Percentiles rank a stretch among this genome's conserved stretches.
Evolutionary conservation across 2,888 invertebrate genomes (phyloP).

Genomic region (Cremastobaeus sp.): DNA sequence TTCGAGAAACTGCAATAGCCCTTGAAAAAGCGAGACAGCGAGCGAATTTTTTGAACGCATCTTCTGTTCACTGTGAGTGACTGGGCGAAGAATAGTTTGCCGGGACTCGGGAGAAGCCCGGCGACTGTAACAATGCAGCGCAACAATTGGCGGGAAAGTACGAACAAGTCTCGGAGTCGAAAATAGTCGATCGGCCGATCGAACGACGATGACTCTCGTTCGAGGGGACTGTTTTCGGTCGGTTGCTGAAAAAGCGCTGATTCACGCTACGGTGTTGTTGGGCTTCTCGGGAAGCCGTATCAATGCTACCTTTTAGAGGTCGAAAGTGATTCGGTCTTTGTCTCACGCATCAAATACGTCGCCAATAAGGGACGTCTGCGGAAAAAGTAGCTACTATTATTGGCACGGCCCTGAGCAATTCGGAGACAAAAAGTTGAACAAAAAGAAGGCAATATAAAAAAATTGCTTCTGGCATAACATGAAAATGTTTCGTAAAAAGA

Average conservation of each 20-base stretch:
- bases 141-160: constrained; percentile 54
- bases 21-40: background rate
- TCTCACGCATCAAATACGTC: constrained; percentile 7
- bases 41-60: constrained; percentile 1
- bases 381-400: background rate
- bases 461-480: too few relatives aligned
- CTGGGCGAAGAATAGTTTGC: background rate
- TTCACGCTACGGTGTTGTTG: constrained; percentile 16
- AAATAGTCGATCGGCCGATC: constrained; percentile 16
- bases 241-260: constrained; percentile 25
- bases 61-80: too few relatives aligned
- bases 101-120: constrained; percentile 20
- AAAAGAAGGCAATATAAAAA: background rate
- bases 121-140: constrained; percentile 38
- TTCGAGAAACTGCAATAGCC: too few relatives aligned
- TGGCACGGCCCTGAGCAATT: too few relatives aligned
- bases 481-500: too few relatives aligned
- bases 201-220: constrained; percentile 9
- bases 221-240: constrained; percentile 5
- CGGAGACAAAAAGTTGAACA: too few relatives aligned
- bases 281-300: constrained; percentile 29
- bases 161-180: constrained; percentile 9
- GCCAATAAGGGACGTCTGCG: background rate
- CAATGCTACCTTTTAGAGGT: constrained; percentile 23
- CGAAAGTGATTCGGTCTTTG: constrained; percentile 35